These are phyloP conservation scores for Halictus quadricinctus DNA, from an alignment of 2,888 invertebrate genomes.

Conservation along the genomic window DNA sequence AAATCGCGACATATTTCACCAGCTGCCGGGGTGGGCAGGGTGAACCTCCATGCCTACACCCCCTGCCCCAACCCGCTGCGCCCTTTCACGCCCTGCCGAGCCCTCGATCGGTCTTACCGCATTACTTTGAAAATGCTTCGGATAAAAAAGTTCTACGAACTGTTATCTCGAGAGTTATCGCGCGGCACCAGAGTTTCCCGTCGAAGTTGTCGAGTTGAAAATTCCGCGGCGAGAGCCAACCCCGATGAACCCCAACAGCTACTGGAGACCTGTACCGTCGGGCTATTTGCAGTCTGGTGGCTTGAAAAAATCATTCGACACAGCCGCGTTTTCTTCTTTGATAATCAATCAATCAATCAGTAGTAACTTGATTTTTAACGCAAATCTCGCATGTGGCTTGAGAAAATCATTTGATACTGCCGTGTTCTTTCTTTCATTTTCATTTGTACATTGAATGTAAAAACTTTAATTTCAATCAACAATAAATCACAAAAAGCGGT, in stretches of 20 bases:
- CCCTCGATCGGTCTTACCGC: conserved; percentile 55
- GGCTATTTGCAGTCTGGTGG: background rate
- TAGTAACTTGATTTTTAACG: background rate
- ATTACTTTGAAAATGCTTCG: conserved; percentile 45
- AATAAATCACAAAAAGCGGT: background rate
- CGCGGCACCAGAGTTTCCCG: conserved; percentile 15
- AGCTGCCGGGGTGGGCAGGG: conserved; percentile 57
- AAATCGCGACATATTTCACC: conserved; percentile 82
- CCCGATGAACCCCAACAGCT: background rate
- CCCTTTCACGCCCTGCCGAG: conserved; percentile 7
- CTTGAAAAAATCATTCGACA: background rate
- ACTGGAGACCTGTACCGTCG: background rate
- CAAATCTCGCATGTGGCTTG: background rate
- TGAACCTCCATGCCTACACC: conserved; percentile 16
- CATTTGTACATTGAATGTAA: background rate
- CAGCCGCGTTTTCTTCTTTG: background rate
- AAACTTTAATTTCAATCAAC: background rate
- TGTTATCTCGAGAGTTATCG: conserved; percentile 63
- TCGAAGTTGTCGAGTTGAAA: conserved; percentile 49
- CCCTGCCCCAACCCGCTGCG: background rate
- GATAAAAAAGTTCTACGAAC: conserved; percentile 62
- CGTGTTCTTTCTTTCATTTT: background rate
- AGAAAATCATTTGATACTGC: background rate
- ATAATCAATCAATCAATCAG: background rate
- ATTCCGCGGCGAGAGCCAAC: conserved; percentile 32